Evolutionary conservation across 2,888 invertebrate species (phyloP).

Genomic region (Gonocerus acuteangulatus): DNA sequence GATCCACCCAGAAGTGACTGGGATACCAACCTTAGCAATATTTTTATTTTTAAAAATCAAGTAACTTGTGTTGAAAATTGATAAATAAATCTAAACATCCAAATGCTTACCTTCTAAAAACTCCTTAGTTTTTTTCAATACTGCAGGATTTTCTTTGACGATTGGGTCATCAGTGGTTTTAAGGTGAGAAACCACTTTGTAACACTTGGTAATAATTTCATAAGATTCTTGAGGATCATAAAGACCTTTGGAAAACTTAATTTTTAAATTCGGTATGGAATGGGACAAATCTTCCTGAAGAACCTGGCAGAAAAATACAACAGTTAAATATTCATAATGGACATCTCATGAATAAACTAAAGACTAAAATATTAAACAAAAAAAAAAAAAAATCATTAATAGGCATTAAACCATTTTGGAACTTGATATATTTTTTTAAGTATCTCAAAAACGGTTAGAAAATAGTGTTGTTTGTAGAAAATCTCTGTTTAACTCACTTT

Average conservation of each 20-base stretch:
- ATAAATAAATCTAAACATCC: too few relatives aligned
- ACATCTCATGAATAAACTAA: neutral
- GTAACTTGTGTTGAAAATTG: too few relatives aligned
- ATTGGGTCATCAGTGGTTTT: constrained; percentile 20
- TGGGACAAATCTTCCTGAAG: constrained; percentile 27
- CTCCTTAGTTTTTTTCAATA: neutral
- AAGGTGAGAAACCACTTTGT: constrained; percentile 11
- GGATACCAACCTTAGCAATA: too few relatives aligned
- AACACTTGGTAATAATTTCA: constrained; percentile 20
- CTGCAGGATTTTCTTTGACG: constrained; percentile 3
- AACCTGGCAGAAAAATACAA: constrained; percentile 19
- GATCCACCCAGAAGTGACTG: too few relatives aligned
- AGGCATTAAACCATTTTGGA: too few relatives aligned
- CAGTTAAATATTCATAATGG: neutral
- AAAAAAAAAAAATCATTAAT: too few relatives aligned
- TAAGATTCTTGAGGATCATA: constrained; percentile 1
- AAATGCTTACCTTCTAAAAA: constrained; percentile 7
- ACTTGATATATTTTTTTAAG: too few relatives aligned
- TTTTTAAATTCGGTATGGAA: constrained; percentile 5
- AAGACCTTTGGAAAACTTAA: neutral
- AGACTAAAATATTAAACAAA: neutral
- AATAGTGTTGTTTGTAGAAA: too few relatives aligned
- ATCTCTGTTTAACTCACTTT: too few relatives aligned
- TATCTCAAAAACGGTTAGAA: too few relatives aligned
- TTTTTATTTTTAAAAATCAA: too few relatives aligned